Evolutionary conservation across 2,797 vertebrate species (phyloP).

Genomic region (Enteromius radiatus): DNA sequence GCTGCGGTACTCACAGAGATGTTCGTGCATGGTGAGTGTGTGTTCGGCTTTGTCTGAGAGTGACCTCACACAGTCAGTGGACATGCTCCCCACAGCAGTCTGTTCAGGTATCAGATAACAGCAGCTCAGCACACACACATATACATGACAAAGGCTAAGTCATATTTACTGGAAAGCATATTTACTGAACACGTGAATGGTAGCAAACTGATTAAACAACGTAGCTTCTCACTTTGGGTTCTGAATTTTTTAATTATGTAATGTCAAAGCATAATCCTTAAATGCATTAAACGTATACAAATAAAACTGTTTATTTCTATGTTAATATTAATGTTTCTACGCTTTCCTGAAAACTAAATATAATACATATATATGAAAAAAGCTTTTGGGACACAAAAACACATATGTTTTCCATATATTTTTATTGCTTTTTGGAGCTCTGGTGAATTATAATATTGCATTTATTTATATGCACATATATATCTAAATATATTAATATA

Average conservation of each 20-base stretch:
- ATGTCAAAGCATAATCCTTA: neutral
- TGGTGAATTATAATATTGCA: neutral
- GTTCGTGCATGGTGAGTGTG: conserved; percentile 75
- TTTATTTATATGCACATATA: neutral
- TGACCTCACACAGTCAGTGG: conserved; percentile 78
- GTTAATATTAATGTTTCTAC: neutral
- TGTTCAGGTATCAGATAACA: conserved; percentile 63
- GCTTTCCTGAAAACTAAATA: neutral
- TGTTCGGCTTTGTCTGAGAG: conserved; percentile 79
- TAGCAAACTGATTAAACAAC: neutral
- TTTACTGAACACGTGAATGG: neutral
- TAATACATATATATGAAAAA: neutral
- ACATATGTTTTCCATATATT: neutral
- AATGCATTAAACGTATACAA: no score
- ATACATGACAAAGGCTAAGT: conserved; percentile 32
- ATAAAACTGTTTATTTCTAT: neutral
- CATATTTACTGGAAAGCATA: conserved; percentile 31
- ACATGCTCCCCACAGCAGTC: conserved; percentile 71
- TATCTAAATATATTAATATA: neutral
- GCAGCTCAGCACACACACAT: conserved; percentile 45
- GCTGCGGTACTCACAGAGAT: conserved; percentile 66
- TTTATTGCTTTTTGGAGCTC: neutral
- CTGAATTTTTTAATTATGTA: neutral
- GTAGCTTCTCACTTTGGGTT: neutral
- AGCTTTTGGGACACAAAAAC: neutral